These are phyloP conservation scores for Echeneis naucrates DNA, from an alignment of 2,797 vertebrate genomes.

Conservation along the genomic window DNA sequence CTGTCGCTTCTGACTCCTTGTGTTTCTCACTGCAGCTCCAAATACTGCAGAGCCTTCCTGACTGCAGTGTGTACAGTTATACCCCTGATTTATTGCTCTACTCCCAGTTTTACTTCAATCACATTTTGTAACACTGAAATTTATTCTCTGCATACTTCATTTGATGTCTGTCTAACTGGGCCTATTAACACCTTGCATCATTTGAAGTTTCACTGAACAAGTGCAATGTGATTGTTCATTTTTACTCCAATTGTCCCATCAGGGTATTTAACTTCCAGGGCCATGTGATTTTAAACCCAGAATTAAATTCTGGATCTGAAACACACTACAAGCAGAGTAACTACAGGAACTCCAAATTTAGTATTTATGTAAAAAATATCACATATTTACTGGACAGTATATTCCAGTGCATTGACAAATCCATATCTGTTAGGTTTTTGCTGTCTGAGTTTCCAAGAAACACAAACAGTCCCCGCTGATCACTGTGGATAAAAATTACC, in stretches of 20 bases:
- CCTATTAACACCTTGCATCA: not conserved
- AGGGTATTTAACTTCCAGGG: not conserved
- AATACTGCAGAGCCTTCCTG: slow-evolving; percentile 38
- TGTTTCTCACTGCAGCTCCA: slow-evolving; percentile 44
- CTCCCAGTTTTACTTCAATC: not conserved
- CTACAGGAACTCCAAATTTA: not conserved
- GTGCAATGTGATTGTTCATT: not conserved
- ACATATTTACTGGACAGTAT: not conserved
- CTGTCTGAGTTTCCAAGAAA: not conserved
- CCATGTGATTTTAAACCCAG: not conserved
- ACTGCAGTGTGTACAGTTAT: slow-evolving; percentile 21
- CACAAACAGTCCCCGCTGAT: not conserved
- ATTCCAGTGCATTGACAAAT: slow-evolving; percentile 1
- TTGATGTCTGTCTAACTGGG: not conserved
- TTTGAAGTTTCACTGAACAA: not conserved
- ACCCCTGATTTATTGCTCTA: not conserved
- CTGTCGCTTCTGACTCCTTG: slow-evolving; percentile 18
- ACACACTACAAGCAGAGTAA: not conserved
- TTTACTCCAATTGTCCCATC: not conserved
- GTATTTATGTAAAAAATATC: slow-evolving; percentile 7
- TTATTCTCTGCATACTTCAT: not conserved
- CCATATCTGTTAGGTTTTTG: not conserved
- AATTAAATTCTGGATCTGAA: not conserved
- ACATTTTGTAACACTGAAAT: not conserved
- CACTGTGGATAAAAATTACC: not conserved